Base-by-base conservation (phyloP, 2,888 invertebrate genomes). In the Athripsodes cinereus region DNA sequence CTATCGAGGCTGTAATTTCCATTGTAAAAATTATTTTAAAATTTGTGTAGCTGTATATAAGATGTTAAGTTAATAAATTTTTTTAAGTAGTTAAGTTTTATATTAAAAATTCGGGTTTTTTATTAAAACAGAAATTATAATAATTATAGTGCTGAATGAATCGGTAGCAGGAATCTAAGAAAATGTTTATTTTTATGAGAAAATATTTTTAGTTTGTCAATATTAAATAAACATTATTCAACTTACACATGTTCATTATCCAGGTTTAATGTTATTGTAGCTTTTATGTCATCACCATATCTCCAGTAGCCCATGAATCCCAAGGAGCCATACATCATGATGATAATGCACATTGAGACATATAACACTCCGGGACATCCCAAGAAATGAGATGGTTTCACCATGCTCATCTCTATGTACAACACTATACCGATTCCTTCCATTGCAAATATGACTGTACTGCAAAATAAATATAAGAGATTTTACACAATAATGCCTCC, bases 371-470 rank as follows among this genome's bases (percentile, higher is more conserved):
- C 92, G 0, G 88, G 89, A 64, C 86, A 86, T 35, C 87, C 85
- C 54, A 95, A 81, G 69, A 91, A 91, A 62, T 90, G 86, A 60
- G 86, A 80, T 0, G 93, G 93, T 56, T 86, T 85, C 55, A 81
- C 81, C 95, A 97, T 95, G 3, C 87, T 86, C 70, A 96, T 96
- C 72, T 96, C 95, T 54, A 97, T 86, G 0, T 96, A 96, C 70
- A 97, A 81, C 1, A 96, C 90, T 56, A 88, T 89, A 56, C 92
- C 92, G 65, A 98, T 96, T 51, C 93, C 95, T 76, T 98, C 98
- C 85, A 98, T 96, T 13, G 97, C 94, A 70, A 96, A 98, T 69
- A 98, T 88, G 47, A 95, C 96, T 57, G 96, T 97, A 63, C 96
- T 83, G n/a, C n/a, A 71, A 63, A 78, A 74, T 21, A 20, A 53